Percentiles rank a stretch among this genome's conserved stretches.
Conservation (phyloP, 35 echinoderm and acorn worm species). For the Apostichopus californicus region DNA sequence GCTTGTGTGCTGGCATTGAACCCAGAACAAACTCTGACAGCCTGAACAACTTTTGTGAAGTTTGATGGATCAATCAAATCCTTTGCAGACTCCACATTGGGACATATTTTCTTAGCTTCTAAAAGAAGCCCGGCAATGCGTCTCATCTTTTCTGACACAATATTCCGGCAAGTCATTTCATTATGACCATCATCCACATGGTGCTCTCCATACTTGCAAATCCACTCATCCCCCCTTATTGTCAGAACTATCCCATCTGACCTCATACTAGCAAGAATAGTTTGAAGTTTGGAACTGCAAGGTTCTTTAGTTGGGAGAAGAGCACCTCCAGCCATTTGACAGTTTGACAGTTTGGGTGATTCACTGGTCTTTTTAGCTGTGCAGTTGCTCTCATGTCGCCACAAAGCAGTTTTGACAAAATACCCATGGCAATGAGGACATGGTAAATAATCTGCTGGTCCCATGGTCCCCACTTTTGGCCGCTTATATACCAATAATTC, state of each 20-base stretch:
- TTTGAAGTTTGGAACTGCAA: neutral
- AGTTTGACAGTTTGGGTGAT: too few relatives aligned
- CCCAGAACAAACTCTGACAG: too few relatives aligned
- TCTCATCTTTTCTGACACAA: conserved; percentile 20
- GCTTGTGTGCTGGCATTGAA: too few relatives aligned
- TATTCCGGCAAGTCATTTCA: neutral
- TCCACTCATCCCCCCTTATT: neutral
- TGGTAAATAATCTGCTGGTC: neutral
- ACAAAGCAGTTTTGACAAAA: neutral
- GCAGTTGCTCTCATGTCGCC: neutral
- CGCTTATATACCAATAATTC: conserved; percentile 1
- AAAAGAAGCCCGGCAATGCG: neutral
- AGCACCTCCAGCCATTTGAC: neutral
- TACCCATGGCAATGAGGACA: neutral
- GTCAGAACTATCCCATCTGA: neutral
- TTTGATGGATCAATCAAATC: neutral
- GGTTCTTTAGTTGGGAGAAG: neutral
- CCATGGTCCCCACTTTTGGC: neutral
- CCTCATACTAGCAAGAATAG: neutral
- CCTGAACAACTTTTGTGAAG: neutral
- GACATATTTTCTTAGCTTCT: neutral
- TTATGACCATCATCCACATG: neutral
- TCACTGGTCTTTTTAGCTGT: neutral
- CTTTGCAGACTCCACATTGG: neutral
- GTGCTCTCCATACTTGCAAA: neutral